phyloP scores from a whole-genome alignment of 2,888 invertebrate genomes.

The Aphodius granarius region DNA sequence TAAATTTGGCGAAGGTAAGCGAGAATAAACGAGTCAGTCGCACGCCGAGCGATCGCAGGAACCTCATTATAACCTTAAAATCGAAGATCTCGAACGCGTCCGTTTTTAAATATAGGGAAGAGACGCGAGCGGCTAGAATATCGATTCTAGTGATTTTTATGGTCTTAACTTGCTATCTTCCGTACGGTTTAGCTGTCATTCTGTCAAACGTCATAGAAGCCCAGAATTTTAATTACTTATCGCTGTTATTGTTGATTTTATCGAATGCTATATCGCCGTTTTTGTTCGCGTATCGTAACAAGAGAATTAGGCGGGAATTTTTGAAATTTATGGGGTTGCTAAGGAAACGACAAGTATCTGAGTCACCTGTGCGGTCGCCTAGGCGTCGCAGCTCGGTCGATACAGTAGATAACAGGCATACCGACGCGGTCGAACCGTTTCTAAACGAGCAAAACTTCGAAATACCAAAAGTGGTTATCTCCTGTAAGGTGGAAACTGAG shows the following conservation, averaged over 20 bases:
- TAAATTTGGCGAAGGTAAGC: constrained; percentile 11
- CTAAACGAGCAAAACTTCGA: constrained; percentile 11
- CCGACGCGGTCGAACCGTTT: constrained; percentile 17
- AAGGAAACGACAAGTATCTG: constrained; percentile 37
- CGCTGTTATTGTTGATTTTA: constrained; percentile 61
- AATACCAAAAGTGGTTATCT: constrained; percentile 48
- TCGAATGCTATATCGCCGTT: constrained; percentile 72
- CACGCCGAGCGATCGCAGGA: constrained; percentile 39
- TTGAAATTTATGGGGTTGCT: constrained; percentile 51
- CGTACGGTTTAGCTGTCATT: constrained; percentile 50
- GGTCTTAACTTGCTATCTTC: constrained; percentile 59
- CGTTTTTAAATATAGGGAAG: constrained; percentile 82
- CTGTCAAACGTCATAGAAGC: constrained; percentile 41
- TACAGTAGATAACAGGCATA: not conserved
- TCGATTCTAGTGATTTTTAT: constrained; percentile 78
- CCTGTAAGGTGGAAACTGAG: constrained; percentile 46
- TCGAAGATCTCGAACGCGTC: constrained; percentile 84
- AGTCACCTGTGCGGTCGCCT: not conserved
- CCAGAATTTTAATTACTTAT: constrained; percentile 53
- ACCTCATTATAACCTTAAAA: constrained; percentile 73
- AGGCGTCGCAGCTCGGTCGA: not conserved
- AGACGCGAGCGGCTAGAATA: constrained; percentile 86
- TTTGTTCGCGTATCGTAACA: constrained; percentile 75
- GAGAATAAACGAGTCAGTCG: constrained; percentile 12
- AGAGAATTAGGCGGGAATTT: constrained; percentile 64